A percentile compares a stretch with the other conserved stretches of the same genome.
Evolutionary conservation across 2,888 invertebrate species (phyloP).

Genomic region (Papilio gigon): DNA sequence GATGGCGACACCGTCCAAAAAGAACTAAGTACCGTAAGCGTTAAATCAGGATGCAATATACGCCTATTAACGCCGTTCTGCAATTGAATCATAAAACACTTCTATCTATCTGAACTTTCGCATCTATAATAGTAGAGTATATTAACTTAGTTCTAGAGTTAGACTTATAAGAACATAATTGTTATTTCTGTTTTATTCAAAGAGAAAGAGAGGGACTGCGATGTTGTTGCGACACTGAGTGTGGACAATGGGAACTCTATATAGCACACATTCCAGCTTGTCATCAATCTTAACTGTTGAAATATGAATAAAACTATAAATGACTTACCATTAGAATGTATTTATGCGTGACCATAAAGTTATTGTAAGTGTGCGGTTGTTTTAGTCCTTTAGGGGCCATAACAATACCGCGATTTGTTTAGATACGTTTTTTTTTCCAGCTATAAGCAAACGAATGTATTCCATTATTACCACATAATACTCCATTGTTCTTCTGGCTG

Average conservation of each 20-base stretch:
- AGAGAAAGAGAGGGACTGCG: neutral
- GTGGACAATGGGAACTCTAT: neutral
- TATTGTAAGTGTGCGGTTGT: constrained; percentile 60
- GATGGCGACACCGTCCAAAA: too few species aligned
- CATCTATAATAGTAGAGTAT: too few species aligned
- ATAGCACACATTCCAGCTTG: neutral
- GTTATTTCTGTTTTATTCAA: neutral
- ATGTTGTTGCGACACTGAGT: neutral
- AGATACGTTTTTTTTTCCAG: constrained; percentile 76
- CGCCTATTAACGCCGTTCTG: too few species aligned
- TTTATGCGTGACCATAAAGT: constrained; percentile 53
- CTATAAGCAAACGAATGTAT: constrained; percentile 79
- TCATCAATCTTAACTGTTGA: constrained; percentile 1
- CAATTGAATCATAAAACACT: too few species aligned
- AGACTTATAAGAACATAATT: too few species aligned
- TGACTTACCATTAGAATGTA: constrained; percentile 46
- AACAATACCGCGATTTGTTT: constrained; percentile 81
- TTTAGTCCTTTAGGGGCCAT: constrained; percentile 66
- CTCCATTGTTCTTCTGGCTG: constrained; percentile 79
- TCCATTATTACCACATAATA: constrained; percentile 82
- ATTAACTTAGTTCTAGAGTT: too few species aligned
- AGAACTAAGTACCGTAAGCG: too few species aligned
- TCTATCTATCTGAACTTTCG: too few species aligned
- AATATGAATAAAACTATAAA: constrained; percentile 29
- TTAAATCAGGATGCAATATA: too few species aligned